These are phyloP conservation scores for Panopea generosa DNA, from an alignment of 2,888 invertebrate species.

Conservation along the genomic window DNA sequence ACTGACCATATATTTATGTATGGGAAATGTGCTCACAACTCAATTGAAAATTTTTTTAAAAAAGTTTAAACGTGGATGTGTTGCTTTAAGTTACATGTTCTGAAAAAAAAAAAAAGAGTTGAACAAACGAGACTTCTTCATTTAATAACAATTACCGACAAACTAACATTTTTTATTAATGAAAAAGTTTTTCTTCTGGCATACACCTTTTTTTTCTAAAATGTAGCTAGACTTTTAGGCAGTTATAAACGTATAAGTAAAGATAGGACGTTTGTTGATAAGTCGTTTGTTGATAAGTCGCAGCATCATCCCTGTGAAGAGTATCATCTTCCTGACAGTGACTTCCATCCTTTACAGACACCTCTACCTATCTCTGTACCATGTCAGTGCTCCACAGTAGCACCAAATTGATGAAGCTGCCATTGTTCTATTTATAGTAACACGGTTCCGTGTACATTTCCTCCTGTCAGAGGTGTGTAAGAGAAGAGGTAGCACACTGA, in stretches of 20 bases:
- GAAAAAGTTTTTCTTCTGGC: no score
- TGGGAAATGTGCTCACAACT: no score
- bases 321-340: slow-evolving; percentile 53
- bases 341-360: slow-evolving; percentile 38
- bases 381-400: slow-evolving; percentile 12
- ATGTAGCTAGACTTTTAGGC: slow-evolving; percentile 45
- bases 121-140: no score
- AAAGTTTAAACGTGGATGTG: no score
- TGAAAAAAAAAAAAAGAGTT: no score
- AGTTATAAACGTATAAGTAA: slow-evolving; percentile 43
- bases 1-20: no score
- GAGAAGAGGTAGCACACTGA: slow-evolving; percentile 27
- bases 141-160: no score
- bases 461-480: slow-evolving; percentile 54
- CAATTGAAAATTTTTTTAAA: no score
- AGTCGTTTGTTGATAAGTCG: slow-evolving; percentile 65
- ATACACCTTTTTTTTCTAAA: no score
- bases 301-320: slow-evolving; percentile 43
- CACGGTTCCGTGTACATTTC: slow-evolving; percentile 54
- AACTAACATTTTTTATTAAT: no score
- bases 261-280: slow-evolving; percentile 58
- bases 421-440: slow-evolving; percentile 49
- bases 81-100: no score
- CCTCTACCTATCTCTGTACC: slow-evolving; percentile 10
- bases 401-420: slow-evolving; percentile 1